Evolutionary conservation across 2,797 vertebrate species (phyloP).

Genomic region (Balearica regulorum): DNA sequence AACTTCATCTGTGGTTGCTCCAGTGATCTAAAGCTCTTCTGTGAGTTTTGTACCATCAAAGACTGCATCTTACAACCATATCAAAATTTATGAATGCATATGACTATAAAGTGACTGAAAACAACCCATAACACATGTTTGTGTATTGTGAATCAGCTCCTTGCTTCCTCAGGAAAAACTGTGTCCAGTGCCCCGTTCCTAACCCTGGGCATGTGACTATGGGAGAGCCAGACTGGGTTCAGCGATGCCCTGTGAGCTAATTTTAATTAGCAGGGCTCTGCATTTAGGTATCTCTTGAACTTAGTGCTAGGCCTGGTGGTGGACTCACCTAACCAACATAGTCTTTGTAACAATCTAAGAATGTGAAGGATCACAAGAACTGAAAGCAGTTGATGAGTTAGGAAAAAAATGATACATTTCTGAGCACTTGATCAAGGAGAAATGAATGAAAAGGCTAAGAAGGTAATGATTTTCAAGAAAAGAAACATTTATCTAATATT

Average conservation of each 20-base stretch:
- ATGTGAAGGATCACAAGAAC: not conserved
- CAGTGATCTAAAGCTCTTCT: constrained; percentile 70
- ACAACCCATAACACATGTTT: constrained; percentile 52
- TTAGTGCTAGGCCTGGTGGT: not conserved
- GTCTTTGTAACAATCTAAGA: not conserved
- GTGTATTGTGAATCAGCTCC: constrained; percentile 28
- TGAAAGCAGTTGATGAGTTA: not conserved
- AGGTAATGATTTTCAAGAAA: not conserved
- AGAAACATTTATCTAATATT: not conserved
- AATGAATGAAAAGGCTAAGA: constrained; percentile 25
- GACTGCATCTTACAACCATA: constrained; percentile 59
- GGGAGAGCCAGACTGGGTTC: not conserved
- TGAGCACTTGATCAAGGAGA: constrained; percentile 14
- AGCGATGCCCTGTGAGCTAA: not conserved
- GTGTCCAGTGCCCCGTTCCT: not conserved
- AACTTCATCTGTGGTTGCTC: constrained; percentile 66
- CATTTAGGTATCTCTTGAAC: not conserved
- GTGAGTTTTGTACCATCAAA: constrained; percentile 67
- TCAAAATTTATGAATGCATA: constrained; percentile 72
- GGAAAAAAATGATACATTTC: not conserved
- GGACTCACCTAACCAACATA: not conserved
- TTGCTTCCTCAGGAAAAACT: constrained; percentile 9
- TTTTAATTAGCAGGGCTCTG: not conserved
- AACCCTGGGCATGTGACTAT: not conserved
- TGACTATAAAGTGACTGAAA: constrained; percentile 70